Conservation (phyloP, 2,888 invertebrate genomes). For the Macaria liturata region DNA sequence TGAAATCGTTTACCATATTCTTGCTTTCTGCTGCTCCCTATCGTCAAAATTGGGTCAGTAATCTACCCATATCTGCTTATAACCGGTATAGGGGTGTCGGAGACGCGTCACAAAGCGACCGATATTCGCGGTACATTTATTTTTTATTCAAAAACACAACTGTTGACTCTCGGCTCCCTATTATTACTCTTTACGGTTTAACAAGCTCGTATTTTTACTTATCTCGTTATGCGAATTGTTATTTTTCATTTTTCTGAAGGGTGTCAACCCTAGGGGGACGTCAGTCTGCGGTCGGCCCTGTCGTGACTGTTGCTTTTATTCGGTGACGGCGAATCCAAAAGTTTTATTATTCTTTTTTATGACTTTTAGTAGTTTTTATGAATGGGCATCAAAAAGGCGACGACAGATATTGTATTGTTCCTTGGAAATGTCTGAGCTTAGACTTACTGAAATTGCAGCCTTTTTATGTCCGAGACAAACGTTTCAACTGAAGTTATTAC, state of each 20-base stretch:
- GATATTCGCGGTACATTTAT: slow-evolving; percentile 63
- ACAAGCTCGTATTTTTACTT: slow-evolving; percentile 81
- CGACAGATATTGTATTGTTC: slow-evolving; percentile 18
- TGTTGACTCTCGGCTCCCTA: slow-evolving; percentile 78
- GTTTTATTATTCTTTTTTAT: slow-evolving; percentile 16
- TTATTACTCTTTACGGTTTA: slow-evolving; percentile 83
- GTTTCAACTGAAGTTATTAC: too few species aligned
- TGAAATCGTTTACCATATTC: too few species aligned
- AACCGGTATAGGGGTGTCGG: slow-evolving; percentile 20
- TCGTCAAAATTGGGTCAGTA: slow-evolving; percentile 4
- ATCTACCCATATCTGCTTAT: slow-evolving; percentile 22
- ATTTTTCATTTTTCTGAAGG: slow-evolving; percentile 67
- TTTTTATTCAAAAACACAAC: slow-evolving; percentile 54
- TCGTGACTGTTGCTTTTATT: slow-evolving; percentile 25
- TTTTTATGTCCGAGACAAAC: background rate
- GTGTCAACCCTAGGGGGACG: slow-evolving; percentile 51
- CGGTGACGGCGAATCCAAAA: slow-evolving; percentile 25
- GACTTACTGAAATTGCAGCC: background rate
- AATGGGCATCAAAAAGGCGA: slow-evolving; percentile 19
- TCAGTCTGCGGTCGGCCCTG: slow-evolving; percentile 36
- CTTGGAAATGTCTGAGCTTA: slow-evolving; percentile 2
- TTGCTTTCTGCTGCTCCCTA: background rate
- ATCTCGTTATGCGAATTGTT: slow-evolving; percentile 78
- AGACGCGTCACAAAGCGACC: slow-evolving; percentile 19
- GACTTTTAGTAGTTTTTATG: slow-evolving; percentile 22